Conservation (phyloP, 2,113 vertebrate genomes). For the rat (Rattus norvegicus) region DNA sequence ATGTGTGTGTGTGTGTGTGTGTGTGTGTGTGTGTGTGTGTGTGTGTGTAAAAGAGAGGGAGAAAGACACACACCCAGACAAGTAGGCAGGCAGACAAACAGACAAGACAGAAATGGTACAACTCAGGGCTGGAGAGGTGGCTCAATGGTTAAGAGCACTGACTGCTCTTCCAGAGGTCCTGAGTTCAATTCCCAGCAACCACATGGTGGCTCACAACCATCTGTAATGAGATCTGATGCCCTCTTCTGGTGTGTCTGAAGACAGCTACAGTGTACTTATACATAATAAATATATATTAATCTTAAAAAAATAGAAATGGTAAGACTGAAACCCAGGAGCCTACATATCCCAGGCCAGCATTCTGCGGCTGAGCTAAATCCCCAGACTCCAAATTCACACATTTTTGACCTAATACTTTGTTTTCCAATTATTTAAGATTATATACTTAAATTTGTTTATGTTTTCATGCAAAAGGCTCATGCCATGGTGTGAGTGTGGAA, state of each 20-base stretch:
- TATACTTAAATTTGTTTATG: not conserved
- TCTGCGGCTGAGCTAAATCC: not conserved
- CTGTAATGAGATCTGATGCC: too few relatives aligned
- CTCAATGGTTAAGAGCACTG: too few relatives aligned
- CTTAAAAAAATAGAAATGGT: not conserved
- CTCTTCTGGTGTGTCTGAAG: too few relatives aligned
- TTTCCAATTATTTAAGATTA: not conserved
- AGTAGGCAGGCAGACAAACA: not conserved
- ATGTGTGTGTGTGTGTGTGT: not conserved
- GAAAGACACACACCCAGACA: not conserved
- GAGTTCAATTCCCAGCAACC: too few relatives aligned
- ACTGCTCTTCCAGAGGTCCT: too few relatives aligned
- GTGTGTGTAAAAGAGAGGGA: not conserved
- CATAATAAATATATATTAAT: too few relatives aligned
- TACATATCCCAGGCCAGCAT: not conserved
- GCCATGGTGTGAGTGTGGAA: not conserved
- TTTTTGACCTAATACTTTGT: slow-evolving; percentile 36
- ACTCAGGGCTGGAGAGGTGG: too few relatives aligned
- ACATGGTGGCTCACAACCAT: too few relatives aligned
- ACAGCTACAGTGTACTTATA: too few relatives aligned
- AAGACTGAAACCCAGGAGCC: not conserved
- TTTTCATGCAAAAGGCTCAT: not conserved
- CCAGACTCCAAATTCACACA: not conserved
- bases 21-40: not conserved
- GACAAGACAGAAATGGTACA: not conserved